These are phyloP conservation scores for Drosophila triauraria DNA, from an alignment of 1,140 invertebrate species.

Conservation along the genomic window DNA sequence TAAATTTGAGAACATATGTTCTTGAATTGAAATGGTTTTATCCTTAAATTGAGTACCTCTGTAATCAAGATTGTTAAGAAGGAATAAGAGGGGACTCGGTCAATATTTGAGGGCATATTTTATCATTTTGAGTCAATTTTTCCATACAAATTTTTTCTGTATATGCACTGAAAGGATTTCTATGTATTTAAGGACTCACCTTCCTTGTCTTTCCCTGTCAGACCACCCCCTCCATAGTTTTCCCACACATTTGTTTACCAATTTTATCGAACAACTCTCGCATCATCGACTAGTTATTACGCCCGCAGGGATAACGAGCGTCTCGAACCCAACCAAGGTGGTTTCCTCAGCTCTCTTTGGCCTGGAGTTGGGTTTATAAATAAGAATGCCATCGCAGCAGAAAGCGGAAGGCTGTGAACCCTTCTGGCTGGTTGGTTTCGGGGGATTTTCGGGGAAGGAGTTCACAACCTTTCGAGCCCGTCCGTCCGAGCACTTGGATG, in stretches of 20 bases:
- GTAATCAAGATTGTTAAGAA: no score
- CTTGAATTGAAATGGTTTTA: no score
- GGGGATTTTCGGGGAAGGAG: constrained; percentile 5
- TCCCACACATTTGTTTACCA: constrained; percentile 47
- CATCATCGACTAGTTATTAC: constrained; percentile 60
- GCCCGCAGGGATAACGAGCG: constrained; percentile 53
- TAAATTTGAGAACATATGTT: no score
- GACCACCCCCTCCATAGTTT: background rate
- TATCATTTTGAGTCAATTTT: no score
- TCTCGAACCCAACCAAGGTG: constrained; percentile 42
- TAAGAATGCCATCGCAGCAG: constrained; percentile 62
- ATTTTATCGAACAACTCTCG: constrained; percentile 47
- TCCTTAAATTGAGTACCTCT: no score
- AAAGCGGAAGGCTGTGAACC: constrained; percentile 56
- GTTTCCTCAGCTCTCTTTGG: constrained; percentile 37
- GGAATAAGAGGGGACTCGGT: no score
- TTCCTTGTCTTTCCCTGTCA: background rate
- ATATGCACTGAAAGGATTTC: background rate
- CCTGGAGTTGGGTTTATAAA: constrained; percentile 36
- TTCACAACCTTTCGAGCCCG: constrained; percentile 46
- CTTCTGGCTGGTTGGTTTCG: constrained; percentile 44
- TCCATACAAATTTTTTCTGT: no score
- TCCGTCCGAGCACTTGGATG: constrained; percentile 47
- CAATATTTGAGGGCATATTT: no score
- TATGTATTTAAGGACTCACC: background rate